Evolutionary conservation across 2,797 vertebrate genomes (phyloP).

Genomic region (Halcyon smyrnensis): DNA sequence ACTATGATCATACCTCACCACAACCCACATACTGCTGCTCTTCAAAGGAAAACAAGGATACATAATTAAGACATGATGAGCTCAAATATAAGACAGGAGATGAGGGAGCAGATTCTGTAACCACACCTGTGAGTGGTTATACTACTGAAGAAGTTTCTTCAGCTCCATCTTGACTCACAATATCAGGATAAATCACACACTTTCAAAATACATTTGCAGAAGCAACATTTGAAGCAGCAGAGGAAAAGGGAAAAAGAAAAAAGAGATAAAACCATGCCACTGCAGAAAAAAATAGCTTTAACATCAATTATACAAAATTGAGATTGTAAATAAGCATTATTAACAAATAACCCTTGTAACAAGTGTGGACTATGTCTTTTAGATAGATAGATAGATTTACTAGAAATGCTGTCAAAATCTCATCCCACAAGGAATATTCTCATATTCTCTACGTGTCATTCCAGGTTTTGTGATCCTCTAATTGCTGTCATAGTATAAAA

Average conservation of each 20-base stretch:
- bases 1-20: conserved; percentile 45
- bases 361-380: neutral
- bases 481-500: neutral
- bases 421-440: neutral
- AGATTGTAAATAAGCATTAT: neutral
- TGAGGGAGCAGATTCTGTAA: conserved; percentile 45
- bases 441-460: neutral
- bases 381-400: neutral
- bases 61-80: conserved; percentile 50
- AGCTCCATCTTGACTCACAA: neutral
- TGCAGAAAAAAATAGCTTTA: neutral
- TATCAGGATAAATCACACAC: neutral
- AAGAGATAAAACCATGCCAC: neutral
- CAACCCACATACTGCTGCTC: conserved; percentile 39
- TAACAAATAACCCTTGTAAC: neutral
- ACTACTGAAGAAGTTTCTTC: neutral
- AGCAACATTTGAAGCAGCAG: neutral
- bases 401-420: neutral
- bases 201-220: neutral
- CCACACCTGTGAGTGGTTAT: conserved; percentile 29
- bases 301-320: neutral
- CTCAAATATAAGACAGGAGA: conserved; percentile 23
- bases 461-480: neutral
- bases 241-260: neutral
- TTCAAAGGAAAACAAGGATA: conserved; percentile 40